Evolutionary conservation across 2,113 vertebrate species (phyloP).

Genomic region (Charadrius vociferus): DNA sequence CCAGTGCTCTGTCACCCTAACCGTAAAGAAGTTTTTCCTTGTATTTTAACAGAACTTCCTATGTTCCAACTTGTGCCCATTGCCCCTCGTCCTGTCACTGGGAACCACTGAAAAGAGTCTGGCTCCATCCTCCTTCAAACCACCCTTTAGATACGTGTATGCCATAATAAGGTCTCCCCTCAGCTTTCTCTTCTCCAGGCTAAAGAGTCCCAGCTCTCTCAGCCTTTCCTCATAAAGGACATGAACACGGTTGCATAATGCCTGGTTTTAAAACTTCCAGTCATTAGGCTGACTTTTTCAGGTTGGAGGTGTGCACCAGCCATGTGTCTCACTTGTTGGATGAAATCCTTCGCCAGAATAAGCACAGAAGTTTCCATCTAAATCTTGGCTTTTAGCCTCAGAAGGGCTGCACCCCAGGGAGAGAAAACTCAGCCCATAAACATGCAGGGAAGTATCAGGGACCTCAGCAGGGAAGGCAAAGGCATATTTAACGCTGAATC

Average conservation of each 20-base stretch:
- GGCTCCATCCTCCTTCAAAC: no score
- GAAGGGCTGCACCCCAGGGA: not conserved
- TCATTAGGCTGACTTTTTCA: not conserved
- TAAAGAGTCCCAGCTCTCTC: no score
- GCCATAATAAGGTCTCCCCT: no score
- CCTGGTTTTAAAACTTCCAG: not conserved
- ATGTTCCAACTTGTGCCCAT: no score
- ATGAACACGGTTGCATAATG: not conserved
- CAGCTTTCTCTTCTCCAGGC: no score
- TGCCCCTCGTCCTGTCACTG: no score
- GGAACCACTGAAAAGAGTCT: no score
- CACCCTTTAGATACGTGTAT: no score
- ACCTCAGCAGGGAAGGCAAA: not conserved
- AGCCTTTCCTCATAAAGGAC: no score
- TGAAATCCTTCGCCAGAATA: not conserved
- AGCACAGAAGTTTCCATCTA: not conserved
- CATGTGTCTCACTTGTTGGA: accelerated
- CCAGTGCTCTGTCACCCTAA: no score
- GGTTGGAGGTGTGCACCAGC: not conserved
- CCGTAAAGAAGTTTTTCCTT: no score
- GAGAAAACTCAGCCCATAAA: not conserved
- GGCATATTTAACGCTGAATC: not conserved
- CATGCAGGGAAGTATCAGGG: not conserved
- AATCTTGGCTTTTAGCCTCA: not conserved
- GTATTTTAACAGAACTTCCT: no score